Evolutionary conservation across 2,797 vertebrate species (phyloP).

Genomic region (Cynopterus sphinx): DNA sequence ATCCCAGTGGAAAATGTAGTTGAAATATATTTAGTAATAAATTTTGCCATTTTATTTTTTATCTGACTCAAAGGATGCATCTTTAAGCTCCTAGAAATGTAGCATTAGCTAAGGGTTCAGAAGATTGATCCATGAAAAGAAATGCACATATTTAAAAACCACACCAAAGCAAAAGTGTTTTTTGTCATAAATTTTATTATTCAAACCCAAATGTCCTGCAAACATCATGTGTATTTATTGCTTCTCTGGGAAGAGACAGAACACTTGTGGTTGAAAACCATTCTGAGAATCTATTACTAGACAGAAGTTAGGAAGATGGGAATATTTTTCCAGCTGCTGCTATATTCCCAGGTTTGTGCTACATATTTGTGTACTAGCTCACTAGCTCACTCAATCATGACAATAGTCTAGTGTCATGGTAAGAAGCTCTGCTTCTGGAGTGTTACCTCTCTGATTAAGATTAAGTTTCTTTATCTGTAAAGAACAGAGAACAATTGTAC

Average conservation of each 20-base stretch:
- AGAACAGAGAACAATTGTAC: not conserved
- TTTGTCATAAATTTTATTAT: constrained; percentile 44
- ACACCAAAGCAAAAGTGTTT: constrained; percentile 16
- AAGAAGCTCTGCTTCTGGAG: not conserved
- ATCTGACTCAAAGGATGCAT: constrained; percentile 44
- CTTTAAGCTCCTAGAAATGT: constrained; percentile 39
- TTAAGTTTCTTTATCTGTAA: not conserved
- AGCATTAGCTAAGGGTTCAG: constrained; percentile 10
- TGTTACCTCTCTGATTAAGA: not conserved
- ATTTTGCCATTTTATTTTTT: constrained; percentile 50
- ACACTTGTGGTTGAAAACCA: not conserved
- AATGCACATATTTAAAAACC: constrained; percentile 52
- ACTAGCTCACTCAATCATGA: not conserved
- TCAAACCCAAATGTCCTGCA: constrained; percentile 50
- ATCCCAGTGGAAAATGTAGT: constrained; percentile 48
- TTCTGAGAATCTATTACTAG: not conserved
- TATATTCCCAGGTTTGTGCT: not conserved
- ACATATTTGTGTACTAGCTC: not conserved
- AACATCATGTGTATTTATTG: constrained; percentile 6
- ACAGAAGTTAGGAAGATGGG: not conserved
- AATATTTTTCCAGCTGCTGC: not conserved
- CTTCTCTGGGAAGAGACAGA: not conserved
- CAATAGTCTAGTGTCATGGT: not conserved
- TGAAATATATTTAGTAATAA: constrained; percentile 55
- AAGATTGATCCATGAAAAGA: constrained; percentile 44